Conservation (phyloP, 2,113 vertebrate species). For the Stigmatopora argus region DNA sequence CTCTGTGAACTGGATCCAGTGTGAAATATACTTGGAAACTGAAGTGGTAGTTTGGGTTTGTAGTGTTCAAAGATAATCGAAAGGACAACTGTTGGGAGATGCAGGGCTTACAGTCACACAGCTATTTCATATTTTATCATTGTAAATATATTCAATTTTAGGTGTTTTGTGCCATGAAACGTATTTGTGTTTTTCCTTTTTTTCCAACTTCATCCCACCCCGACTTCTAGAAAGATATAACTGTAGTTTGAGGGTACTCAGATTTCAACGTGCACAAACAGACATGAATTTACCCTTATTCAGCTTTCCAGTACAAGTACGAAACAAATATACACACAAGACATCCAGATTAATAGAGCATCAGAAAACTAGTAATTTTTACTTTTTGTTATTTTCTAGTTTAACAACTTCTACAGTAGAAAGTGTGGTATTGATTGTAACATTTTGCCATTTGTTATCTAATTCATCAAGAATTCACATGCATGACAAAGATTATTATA, state of each 20-base stretch:
- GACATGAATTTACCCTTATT: too few relatives aligned
- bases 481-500: slow-evolving; percentile 50
- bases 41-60: background rate
- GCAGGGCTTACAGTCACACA: background rate
- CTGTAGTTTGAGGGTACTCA: too few relatives aligned
- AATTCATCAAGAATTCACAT: slow-evolving; percentile 28
- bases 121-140: slow-evolving; percentile 19
- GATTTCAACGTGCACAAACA: too few relatives aligned
- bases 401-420: slow-evolving; percentile 36
- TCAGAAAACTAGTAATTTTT: too few relatives aligned
- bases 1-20: slow-evolving; percentile 1
- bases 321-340: too few relatives aligned
- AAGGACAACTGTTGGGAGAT: background rate
- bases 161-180: slow-evolving; percentile 9
- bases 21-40: slow-evolving; percentile 11
- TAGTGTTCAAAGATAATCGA: background rate
- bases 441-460: slow-evolving; percentile 28
- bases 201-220: background rate
- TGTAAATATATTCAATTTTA: slow-evolving; percentile 20
- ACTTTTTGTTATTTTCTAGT: slow-evolving; percentile 37
- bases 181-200: slow-evolving; percentile 16
- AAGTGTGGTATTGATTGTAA: slow-evolving; percentile 29
- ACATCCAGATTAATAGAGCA: too few relatives aligned
- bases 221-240: too few relatives aligned
- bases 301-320: too few relatives aligned